Conservation (phyloP, 2,113 vertebrate genomes). For the Forbesichthys agassizii region DNA sequence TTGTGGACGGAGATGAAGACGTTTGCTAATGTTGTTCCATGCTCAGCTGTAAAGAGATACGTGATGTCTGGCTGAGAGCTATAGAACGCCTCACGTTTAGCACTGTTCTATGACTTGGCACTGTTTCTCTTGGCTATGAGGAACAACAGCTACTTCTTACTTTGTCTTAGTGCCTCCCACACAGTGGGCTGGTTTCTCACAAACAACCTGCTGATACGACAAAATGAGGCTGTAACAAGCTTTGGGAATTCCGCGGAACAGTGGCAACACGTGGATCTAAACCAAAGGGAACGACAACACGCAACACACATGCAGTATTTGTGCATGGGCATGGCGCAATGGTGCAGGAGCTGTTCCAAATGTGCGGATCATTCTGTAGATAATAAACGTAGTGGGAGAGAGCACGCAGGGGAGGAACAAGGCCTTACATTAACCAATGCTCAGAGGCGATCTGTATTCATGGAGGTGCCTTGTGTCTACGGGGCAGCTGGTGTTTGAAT, state of each 20-base stretch:
- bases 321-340: neutral
- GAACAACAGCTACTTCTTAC: conserved; percentile 4
- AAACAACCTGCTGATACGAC: conserved; percentile 11
- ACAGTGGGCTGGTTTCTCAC: conserved; percentile 22
- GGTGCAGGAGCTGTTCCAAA: neutral
- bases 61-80: conserved; percentile 8
- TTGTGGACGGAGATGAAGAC: conserved; percentile 10
- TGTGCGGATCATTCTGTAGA: conserved; percentile 34
- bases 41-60: neutral
- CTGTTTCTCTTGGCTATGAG: conserved; percentile 3
- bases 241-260: conserved; percentile 22
- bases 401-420: conserved; percentile 39
- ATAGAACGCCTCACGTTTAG: conserved; percentile 22
- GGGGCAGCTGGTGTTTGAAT: conserved; percentile 44
- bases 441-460: conserved; percentile 59
- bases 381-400: conserved; percentile 42
- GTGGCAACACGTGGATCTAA: conserved; percentile 6
- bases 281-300: neutral
- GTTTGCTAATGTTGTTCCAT: conserved; percentile 41
- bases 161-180: conserved; percentile 11
- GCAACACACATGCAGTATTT: neutral
- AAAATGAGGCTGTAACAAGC: neutral
- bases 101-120: neutral
- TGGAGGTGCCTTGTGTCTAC: conserved; percentile 28
- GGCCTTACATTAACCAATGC: conserved; percentile 45